These are phyloP conservation scores for Nasonia oneida DNA, from an alignment of 2,888 invertebrate genomes.

Conservation along the genomic window DNA sequence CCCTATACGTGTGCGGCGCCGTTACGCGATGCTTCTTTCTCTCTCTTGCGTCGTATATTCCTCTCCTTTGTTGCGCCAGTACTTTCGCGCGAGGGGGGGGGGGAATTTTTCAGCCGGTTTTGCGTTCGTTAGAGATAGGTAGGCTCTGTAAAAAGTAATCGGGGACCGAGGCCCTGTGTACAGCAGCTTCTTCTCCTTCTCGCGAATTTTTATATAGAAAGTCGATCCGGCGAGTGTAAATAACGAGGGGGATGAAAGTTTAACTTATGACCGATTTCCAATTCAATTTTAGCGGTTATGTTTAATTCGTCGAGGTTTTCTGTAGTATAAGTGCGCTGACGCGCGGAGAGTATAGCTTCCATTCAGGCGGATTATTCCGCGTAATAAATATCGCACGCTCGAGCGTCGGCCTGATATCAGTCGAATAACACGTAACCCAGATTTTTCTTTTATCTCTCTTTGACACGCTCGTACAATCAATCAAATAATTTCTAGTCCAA, in stretches of 20 bases:
- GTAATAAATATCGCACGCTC: not conserved
- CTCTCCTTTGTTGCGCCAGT: not conserved
- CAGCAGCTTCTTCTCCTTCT: not conserved
- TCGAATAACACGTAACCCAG: not conserved
- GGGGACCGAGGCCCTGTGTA: not conserved
- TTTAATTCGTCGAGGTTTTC: not conserved
- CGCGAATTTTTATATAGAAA: not conserved
- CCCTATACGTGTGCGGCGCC: not conserved
- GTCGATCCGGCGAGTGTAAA: not conserved
- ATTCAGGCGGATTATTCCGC: not conserved
- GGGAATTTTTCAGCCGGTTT: not conserved
- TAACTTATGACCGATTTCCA: not conserved
- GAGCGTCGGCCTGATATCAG: not conserved
- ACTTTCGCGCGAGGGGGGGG: not conserved
- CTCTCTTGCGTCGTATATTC: not conserved
- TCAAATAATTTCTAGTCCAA: conserved; percentile 18
- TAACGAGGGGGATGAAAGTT: not conserved
- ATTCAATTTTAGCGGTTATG: not conserved
- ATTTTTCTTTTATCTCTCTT: not conserved
- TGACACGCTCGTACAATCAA: conserved; percentile 60
- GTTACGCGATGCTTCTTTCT: not conserved
- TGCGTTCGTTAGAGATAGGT: conserved; percentile 17
- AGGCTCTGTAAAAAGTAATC: conserved; percentile 6
- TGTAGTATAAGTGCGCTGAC: not conserved
- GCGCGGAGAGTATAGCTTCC: not conserved